These are phyloP conservation scores for human (Homo sapiens) DNA, from an alignment of 2,113 vertebrate species.

Conservation along the genomic window GRCh38 chr4:158529501-158530000, in stretches of 20 bases:
- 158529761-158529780: background rate
- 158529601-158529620: background rate
- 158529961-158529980: background rate
- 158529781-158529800: background rate
- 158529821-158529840: background rate
- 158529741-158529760: background rate
- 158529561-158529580: background rate
- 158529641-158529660: too few species aligned
- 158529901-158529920: background rate
- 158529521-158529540: too few species aligned
- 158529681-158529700: background rate
- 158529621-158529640: background rate
- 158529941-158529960: accelerated
- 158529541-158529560: too few species aligned
- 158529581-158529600: background rate
- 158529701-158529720: background rate
- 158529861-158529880: background rate
- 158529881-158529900: background rate
- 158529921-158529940: background rate
- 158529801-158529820: background rate
- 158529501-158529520: too few species aligned
- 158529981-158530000: background rate
- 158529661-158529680: background rate
- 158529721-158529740: background rate
- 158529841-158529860: background rate